Base-by-base conservation (phyloP, 2,113 vertebrate species). In the Ancistrus triradiatus region DNA sequence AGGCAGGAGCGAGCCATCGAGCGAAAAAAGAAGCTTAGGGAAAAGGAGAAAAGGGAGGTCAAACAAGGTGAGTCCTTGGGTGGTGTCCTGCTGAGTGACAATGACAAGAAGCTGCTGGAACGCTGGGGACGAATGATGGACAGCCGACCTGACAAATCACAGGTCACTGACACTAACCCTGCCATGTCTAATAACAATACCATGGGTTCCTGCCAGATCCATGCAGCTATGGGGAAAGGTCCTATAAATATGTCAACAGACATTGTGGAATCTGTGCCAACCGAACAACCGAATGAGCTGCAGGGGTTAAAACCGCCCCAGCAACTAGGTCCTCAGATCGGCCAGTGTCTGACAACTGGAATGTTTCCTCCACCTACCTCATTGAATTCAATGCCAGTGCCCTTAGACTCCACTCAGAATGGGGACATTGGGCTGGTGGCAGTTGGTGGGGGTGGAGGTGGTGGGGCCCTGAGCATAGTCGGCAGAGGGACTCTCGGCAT, bases 101-200 rank as follows among this genome's bases (percentile, higher is more conserved):
- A 93, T 0, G 93, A 96, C 74, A 92, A 91, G 64, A 93, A 89
- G 74, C 83, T 95, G 42, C 69, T 96, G 63, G 90, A 95, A 50
- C 88, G 93, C 2, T 96, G 93, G 93, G 91, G 86, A 52, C 88
- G 88, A 40, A 94, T 96, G 93, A 88, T 87, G 63, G 87, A 90
- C 70, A 79, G 78, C 2, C 65, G 74, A n/a, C 75, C 59, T 2
- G 86, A 86, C 38, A 86, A 79, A 76, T 59, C 68, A 7, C 84
- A 78, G 40, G 64, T 63, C 40, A 19, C 31, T 1, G 70, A 58
- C 37, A 73, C 49, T 0, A 78, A 81, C 1, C 19, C 43, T 8
- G 44, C 62, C 9, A 78, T 77, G 22, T 72, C 40, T 10, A 78
- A 63, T 31, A 83, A 83, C 47, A 74, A 62, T 44, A 81, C 49